These are phyloP conservation scores for Odontocerum albicorne DNA, from an alignment of 2,888 invertebrate species.

Conservation along the genomic window DNA sequence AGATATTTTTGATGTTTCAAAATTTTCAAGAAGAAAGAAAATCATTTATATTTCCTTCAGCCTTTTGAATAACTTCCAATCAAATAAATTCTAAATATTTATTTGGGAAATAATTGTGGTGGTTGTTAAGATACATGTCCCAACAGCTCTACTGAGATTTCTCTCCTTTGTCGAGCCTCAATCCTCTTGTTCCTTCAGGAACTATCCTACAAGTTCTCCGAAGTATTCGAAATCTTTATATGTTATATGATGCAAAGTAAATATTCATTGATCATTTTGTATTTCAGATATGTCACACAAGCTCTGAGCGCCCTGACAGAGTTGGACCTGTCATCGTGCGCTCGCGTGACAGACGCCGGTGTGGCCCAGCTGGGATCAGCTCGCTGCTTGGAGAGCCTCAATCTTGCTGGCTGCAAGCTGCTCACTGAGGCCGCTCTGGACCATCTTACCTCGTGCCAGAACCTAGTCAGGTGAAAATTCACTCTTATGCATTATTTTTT, in stretches of 20 bases:
- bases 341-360: slow-evolving; percentile 86
- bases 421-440: slow-evolving; percentile 83
- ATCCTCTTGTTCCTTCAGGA: too few species aligned
- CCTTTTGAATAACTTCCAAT: too few species aligned
- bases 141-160: too few species aligned
- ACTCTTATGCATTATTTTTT: too few species aligned
- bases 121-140: too few species aligned
- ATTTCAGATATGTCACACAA: slow-evolving; percentile 67
- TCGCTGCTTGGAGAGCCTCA: slow-evolving; percentile 71
- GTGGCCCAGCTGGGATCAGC: slow-evolving; percentile 83
- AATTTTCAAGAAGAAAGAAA: too few species aligned
- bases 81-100: too few species aligned
- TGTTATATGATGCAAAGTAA: neutral
- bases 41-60: too few species aligned
- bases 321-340: slow-evolving; percentile 84
- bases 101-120: too few species aligned
- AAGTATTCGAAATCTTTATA: too few species aligned
- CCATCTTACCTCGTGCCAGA: slow-evolving; percentile 75
- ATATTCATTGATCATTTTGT: neutral
- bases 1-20: too few species aligned
- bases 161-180: neutral
- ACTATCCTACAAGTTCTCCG: too few species aligned
- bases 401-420: slow-evolving; percentile 79
- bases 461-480: slow-evolving; percentile 61
- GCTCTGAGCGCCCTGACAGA: slow-evolving; percentile 73